Evolutionary conservation across 2,797 vertebrate genomes (phyloP).

Genomic region (Falco novaeseelandiae): DNA sequence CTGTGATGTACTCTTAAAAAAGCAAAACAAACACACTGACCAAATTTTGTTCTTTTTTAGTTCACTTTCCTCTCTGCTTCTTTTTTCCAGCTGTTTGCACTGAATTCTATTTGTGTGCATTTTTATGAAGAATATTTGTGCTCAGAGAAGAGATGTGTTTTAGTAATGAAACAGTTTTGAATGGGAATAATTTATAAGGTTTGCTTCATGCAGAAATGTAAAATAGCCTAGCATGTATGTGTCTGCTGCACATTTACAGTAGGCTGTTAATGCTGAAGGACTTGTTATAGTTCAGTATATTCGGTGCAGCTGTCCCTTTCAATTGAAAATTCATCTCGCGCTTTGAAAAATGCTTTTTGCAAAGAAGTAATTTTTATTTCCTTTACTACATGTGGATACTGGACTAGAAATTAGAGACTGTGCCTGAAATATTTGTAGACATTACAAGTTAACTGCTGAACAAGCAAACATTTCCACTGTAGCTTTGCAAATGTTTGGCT

Average conservation of each 20-base stretch:
- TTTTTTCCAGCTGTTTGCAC: not conserved
- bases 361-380: not conserved
- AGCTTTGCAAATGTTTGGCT: not conserved
- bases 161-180: not conserved
- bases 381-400: not conserved
- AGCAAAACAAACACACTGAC: not conserved
- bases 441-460: not conserved
- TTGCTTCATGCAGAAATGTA: not conserved
- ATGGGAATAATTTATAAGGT: not conserved
- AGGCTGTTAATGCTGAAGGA: not conserved
- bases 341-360: not conserved
- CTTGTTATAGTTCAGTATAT: not conserved
- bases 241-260: not conserved
- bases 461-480: not conserved
- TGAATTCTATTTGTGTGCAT: not conserved
- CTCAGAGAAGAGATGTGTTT: not conserved
- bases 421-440: not conserved
- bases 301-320: not conserved
- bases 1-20: not conserved
- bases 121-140: not conserved
- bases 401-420: not conserved
- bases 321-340: not conserved
- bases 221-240: not conserved
- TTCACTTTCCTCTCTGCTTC: not conserved
- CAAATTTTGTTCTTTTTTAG: not conserved